Conservation (phyloP, 2,888 invertebrate genomes). For the Melitaea athalia region DNA sequence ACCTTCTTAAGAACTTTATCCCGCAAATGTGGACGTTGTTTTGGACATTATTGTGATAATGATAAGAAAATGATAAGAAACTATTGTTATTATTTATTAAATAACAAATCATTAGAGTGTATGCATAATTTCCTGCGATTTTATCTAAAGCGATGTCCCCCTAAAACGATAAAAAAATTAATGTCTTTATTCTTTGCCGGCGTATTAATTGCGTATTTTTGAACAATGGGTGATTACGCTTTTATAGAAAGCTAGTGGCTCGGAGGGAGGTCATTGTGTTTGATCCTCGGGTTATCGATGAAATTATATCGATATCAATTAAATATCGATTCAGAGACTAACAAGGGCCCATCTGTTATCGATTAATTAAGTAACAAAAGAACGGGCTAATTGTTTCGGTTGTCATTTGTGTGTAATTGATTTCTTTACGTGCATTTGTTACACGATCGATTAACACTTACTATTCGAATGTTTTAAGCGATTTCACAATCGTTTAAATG, state of each 20-base stretch:
- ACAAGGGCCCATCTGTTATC: slow-evolving; percentile 80
- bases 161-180: slow-evolving; percentile 31
- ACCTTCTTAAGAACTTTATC: too few relatives aligned
- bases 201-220: slow-evolving; percentile 65
- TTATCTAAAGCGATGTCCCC: slow-evolving; percentile 27
- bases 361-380: slow-evolving; percentile 70
- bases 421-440: slow-evolving; percentile 12
- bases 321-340: slow-evolving; percentile 70
- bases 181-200: slow-evolving; percentile 37
- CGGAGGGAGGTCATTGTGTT: slow-evolving; percentile 74
- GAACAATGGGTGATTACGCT: slow-evolving; percentile 79
- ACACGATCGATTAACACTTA: slow-evolving; percentile 16
- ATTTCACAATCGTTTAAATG: background rate
- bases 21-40: too few relatives aligned
- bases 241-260: slow-evolving; percentile 72
- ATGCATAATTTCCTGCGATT: slow-evolving; percentile 22
- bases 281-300: slow-evolving; percentile 62
- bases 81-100: background rate
- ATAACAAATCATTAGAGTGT: slow-evolving; percentile 8
- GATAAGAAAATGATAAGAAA: background rate
- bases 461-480: slow-evolving; percentile 2
- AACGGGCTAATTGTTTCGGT: slow-evolving; percentile 49
- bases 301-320: slow-evolving; percentile 62
- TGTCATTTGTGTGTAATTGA: slow-evolving; percentile 36
- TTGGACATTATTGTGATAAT: background rate